Conservation (phyloP, 2,797 vertebrate genomes). For the Bradypodion pumilum region DNA sequence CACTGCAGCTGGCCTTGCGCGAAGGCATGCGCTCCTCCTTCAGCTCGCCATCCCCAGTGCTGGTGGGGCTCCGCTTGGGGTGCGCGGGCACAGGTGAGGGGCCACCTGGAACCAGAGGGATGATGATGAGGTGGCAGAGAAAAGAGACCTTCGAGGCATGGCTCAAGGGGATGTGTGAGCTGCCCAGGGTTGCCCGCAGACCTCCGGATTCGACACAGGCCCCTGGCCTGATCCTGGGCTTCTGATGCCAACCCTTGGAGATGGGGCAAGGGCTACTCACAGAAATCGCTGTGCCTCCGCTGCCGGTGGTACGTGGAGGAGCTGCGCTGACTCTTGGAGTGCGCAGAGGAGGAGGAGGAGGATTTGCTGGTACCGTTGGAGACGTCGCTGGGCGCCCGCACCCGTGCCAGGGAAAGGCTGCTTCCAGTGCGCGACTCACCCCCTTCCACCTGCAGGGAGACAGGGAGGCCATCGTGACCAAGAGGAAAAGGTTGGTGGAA, state of each 20-base stretch:
- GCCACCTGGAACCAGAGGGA: constrained; percentile 77
- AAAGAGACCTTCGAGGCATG: too few relatives aligned
- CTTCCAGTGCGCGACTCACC: constrained; percentile 83
- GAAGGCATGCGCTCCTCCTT: constrained; percentile 88
- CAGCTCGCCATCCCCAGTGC: constrained; percentile 85
- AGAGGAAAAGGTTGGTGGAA: background rate
- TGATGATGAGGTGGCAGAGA: background rate
- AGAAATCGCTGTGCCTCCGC: constrained; percentile 93
- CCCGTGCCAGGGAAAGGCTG: constrained; percentile 87
- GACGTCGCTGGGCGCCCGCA: constrained; percentile 85
- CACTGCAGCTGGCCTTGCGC: constrained; percentile 87
- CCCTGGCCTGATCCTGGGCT: background rate
- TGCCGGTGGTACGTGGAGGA: constrained; percentile 92
- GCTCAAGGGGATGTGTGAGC: background rate
- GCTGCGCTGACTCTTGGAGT: constrained; percentile 88
- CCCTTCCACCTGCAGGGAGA: constrained; percentile 75
- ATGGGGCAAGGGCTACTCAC: constrained; percentile 72
- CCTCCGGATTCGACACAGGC: too few relatives aligned
- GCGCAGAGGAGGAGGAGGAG: constrained; percentile 81
- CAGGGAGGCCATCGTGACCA: background rate
- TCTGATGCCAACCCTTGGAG: too few relatives aligned
- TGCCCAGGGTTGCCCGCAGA: background rate
- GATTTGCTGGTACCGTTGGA: constrained; percentile 88
- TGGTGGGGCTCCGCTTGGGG: constrained; percentile 90
- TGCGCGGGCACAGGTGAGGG: constrained; percentile 89